Conservation (phyloP, 1,140 invertebrate genomes). For the Acromyrmex echinatior region DNA sequence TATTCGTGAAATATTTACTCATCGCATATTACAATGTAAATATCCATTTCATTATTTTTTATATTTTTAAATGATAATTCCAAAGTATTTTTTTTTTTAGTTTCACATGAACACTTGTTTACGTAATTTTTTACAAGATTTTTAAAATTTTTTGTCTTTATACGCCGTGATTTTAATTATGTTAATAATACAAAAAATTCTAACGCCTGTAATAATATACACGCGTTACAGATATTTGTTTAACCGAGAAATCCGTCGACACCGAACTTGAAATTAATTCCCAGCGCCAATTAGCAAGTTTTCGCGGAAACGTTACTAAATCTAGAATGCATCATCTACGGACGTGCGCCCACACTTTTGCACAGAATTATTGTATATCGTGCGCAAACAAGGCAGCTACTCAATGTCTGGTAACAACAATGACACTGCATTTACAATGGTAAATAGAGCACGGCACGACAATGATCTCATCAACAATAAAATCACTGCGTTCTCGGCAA, state of each 20-base stretch:
- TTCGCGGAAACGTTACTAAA: neutral
- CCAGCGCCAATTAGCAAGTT: conserved; percentile 22
- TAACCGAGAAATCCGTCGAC: neutral
- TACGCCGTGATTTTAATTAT: neutral
- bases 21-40: neutral
- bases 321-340: neutral
- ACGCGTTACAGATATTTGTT: neutral
- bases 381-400: neutral
- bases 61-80: neutral
- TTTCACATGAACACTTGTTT: neutral
- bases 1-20: neutral
- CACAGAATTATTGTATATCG: neutral
- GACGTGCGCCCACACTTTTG: neutral
- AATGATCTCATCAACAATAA: conserved; percentile 42
- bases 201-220: neutral
- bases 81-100: neutral
- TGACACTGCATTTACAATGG: conserved; percentile 24
- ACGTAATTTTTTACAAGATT: neutral
- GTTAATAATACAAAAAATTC: neutral
- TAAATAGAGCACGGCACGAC: conserved; percentile 7
- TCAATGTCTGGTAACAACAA: conserved; percentile 10
- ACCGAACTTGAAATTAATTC: conserved; percentile 21
- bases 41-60: neutral
- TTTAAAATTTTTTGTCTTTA: neutral
- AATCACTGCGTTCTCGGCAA: neutral